Percentiles rank a stretch among this genome's conserved stretches.
These are phyloP conservation scores for Climacteris rufus DNA, from an alignment of 2,113 vertebrate species.

Conservation along the genomic window DNA sequence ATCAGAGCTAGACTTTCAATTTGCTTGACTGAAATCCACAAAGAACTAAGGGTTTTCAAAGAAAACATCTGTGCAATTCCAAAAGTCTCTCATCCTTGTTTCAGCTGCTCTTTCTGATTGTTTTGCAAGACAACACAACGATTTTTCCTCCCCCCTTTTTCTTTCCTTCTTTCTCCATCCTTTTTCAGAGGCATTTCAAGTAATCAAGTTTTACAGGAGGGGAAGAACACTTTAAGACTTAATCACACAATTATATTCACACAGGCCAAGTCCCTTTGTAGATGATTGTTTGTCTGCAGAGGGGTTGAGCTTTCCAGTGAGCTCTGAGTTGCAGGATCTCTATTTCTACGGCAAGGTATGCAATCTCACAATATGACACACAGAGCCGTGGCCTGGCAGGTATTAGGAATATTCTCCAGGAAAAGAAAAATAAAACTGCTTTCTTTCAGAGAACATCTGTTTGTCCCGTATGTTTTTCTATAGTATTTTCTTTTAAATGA, in stretches of 20 bases:
- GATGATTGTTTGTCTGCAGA: neutral
- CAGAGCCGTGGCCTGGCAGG: neutral
- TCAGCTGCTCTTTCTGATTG: neutral
- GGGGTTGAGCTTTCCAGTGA: neutral
- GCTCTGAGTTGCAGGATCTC: neutral
- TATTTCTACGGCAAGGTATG: neutral
- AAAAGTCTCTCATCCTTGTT: neutral
- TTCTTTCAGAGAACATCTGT: neutral
- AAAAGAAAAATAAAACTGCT: neutral
- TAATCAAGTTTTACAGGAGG: neutral
- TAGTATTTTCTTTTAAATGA: neutral
- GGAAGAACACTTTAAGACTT: neutral
- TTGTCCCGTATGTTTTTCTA: neutral
- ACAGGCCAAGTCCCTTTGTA: neutral
- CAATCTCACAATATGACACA: neutral
- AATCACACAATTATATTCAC: neutral
- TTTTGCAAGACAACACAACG: neutral
- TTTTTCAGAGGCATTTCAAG: neutral
- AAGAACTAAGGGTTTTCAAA: neutral
- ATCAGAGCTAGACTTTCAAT: neutral
- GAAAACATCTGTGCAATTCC: neutral
- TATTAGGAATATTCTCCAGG: neutral
- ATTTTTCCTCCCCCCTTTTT: accelerated
- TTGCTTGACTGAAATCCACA: neutral
- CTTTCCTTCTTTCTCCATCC: accelerated